phyloP scores from a whole-genome alignment of 2,113 vertebrate species.

The Hyperopisus bebe region DNA sequence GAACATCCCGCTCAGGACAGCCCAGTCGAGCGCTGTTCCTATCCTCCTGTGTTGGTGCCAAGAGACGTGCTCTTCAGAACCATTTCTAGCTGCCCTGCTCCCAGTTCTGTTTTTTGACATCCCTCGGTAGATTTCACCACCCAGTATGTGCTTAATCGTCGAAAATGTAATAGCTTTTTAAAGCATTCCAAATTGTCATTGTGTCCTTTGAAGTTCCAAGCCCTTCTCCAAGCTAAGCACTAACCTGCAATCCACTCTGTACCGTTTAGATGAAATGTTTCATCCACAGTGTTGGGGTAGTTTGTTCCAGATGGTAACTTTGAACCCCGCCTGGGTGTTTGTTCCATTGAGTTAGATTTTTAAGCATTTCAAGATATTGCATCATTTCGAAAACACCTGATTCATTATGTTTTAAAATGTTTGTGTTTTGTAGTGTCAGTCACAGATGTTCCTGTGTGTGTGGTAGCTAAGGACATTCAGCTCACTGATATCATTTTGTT shows the following conservation, averaged over 20 bases:
- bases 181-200: background rate
- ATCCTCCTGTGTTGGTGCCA: background rate
- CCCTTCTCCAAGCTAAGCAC: background rate
- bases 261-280: background rate
- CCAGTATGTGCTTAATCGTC: background rate
- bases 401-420: background rate
- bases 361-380: slow-evolving; percentile 1
- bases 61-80: background rate
- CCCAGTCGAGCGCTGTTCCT: background rate
- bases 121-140: background rate
- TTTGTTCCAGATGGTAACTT: background rate
- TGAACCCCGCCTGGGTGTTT: background rate
- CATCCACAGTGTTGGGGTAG: background rate
- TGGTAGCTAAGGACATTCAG: background rate
- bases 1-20: background rate
- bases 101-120: background rate
- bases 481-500: background rate
- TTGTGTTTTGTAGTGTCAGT: background rate
- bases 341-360: background rate
- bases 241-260: background rate
- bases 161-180: background rate
- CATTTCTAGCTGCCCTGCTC: background rate
- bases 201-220: background rate
- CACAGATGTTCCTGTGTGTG: background rate
- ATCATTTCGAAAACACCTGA: background rate